Percentiles rank a stretch among this genome's conserved stretches.
Conservation (phyloP, 2,888 invertebrate genomes). For the Pyrrhia umbra region DNA sequence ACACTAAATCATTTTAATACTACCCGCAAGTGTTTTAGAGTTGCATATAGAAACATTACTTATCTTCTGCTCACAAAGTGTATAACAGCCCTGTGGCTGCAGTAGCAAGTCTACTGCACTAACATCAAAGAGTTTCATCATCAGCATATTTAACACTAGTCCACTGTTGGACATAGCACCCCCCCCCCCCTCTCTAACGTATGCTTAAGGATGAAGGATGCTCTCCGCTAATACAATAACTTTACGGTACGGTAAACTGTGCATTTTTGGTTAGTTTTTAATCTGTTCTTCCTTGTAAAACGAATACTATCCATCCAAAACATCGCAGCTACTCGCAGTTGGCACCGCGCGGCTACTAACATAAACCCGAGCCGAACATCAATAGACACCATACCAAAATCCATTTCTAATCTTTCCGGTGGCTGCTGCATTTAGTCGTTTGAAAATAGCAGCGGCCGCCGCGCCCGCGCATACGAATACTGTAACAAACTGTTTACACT, state of each 20-base stretch:
- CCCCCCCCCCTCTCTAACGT: too few relatives aligned
- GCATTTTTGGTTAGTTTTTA: not conserved
- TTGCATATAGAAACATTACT: conserved; percentile 3
- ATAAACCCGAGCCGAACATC: conserved; percentile 44
- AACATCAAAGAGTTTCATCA: not conserved
- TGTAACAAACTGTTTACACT: conserved; percentile 78
- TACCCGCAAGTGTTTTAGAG: conserved; percentile 13
- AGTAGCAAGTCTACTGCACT: not conserved
- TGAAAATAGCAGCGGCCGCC: conserved; percentile 81
- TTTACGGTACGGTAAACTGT: not conserved
- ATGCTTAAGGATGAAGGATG: too few relatives aligned
- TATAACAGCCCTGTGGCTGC: not conserved
- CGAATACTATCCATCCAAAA: not conserved
- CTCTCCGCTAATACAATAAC: too few relatives aligned
- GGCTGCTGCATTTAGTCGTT: conserved; percentile 81
- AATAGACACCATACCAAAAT: conserved; percentile 64
- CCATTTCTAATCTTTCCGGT: conserved; percentile 78
- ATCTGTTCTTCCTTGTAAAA: not conserved
- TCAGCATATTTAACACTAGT: too few relatives aligned
- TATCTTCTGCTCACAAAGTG: not conserved
- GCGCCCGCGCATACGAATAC: conserved; percentile 73
- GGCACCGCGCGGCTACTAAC: conserved; percentile 28
- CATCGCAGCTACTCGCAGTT: conserved; percentile 13
- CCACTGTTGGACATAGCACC: too few relatives aligned
- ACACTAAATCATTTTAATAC: conserved; percentile 28